Percentiles rank a stretch among this genome's conserved stretches.
Evolutionary conservation across 2,113 vertebrate genomes (phyloP).

Genomic region (Strigops habroptila): DNA sequence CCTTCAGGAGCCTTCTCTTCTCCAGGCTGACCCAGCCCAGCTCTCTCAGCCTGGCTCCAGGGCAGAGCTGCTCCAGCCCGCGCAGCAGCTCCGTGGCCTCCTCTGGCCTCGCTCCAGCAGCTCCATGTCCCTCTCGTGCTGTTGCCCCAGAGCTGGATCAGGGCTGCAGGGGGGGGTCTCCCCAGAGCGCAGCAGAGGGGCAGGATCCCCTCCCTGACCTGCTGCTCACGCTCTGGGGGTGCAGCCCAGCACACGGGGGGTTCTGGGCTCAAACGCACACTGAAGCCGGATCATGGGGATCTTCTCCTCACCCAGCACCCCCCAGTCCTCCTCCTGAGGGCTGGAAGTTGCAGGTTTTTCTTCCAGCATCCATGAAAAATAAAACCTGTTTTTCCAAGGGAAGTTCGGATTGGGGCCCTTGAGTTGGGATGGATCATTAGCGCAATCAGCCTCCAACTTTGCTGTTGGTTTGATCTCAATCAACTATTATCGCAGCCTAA

Average conservation of each 20-base stretch:
- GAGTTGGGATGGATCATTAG: neutral
- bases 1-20: too few species aligned
- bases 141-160: too few species aligned
- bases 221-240: neutral
- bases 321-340: neutral
- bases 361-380: neutral
- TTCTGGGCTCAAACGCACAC: neutral
- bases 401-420: neutral
- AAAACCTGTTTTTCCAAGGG: neutral
- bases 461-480: conserved; percentile 15
- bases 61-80: too few species aligned
- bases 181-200: neutral
- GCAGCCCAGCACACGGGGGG: neutral
- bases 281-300: neutral
- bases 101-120: too few species aligned
- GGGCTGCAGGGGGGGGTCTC: too few species aligned
- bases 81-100: too few species aligned
- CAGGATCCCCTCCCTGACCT: neutral
- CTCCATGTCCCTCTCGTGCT: too few species aligned
- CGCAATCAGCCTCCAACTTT: neutral
- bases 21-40: too few species aligned
- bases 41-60: too few species aligned
- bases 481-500: neutral
- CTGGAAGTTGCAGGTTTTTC: neutral
- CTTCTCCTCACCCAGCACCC: neutral